phyloP scores from a whole-genome alignment of 1,140 invertebrate genomes.

The Drosophila neocordata region DNA sequence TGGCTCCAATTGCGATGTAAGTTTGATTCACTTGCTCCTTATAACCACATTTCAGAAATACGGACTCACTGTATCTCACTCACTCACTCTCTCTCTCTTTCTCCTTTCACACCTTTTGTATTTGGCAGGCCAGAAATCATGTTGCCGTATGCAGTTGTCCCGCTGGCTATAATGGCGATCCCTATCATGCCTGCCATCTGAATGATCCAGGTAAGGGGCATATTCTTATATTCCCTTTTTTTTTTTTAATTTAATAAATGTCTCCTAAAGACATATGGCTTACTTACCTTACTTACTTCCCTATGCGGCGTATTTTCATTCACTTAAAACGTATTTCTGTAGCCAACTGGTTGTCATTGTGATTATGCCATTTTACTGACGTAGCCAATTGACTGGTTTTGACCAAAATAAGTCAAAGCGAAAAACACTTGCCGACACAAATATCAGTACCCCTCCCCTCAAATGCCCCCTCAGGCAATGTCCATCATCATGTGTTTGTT shows the following conservation, averaged over 20 bases:
- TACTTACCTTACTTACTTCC: too few relatives aligned
- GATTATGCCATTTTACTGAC: conserved; percentile 27
- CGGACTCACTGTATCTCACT: conserved; percentile 19
- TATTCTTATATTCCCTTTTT: too few relatives aligned
- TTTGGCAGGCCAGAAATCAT: conserved; percentile 88
- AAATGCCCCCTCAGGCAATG: too few relatives aligned
- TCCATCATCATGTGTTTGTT: conserved; percentile 2
- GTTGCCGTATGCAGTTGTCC: conserved; percentile 93
- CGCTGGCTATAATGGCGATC: conserved; percentile 92
- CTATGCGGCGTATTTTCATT: too few relatives aligned
- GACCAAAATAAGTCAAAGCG: conserved; percentile 46
- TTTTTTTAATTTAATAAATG: too few relatives aligned
- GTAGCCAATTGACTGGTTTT: conserved; percentile 44
- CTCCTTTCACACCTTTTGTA: conserved; percentile 53
- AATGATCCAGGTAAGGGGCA: conserved; percentile 85
- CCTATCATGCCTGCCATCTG: conserved; percentile 86
- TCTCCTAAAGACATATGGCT: too few relatives aligned
- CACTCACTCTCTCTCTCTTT: conserved; percentile 39
- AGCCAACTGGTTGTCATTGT: conserved; percentile 16
- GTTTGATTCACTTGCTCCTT: conserved; percentile 43
- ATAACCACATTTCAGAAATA: not conserved
- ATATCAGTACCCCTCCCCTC: conserved; percentile 35
- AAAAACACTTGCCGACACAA: conserved; percentile 10
- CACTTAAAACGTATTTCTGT: too few relatives aligned
- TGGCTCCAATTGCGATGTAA: conserved; percentile 88